These are phyloP conservation scores for Drosophila lacteicornis DNA, from an alignment of 1,140 invertebrate species.

Conservation along the genomic window DNA sequence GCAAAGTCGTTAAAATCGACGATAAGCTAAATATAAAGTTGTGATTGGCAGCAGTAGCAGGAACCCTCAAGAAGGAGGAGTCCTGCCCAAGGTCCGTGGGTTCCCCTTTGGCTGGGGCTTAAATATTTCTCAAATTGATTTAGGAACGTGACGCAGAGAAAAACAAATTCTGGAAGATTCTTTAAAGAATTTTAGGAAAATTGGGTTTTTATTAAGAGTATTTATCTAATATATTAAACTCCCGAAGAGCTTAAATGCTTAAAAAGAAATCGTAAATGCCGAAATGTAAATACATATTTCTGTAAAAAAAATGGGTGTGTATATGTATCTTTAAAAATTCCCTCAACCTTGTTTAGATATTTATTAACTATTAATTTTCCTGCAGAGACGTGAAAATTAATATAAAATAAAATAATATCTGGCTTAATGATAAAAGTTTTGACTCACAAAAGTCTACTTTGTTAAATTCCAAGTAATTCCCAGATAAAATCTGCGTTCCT, in stretches of 20 bases:
- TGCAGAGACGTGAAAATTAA: too few species aligned
- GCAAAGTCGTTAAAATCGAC: constrained; percentile 64
- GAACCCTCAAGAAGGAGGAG: constrained; percentile 8
- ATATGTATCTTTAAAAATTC: neutral
- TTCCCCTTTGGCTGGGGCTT: neutral
- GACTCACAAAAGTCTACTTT: neutral
- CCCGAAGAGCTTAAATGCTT: too few species aligned
- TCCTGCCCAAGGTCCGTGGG: constrained; percentile 26
- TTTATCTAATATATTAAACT: too few species aligned
- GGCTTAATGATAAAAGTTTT: neutral
- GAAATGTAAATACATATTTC: too few species aligned
- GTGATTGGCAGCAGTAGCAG: constrained; percentile 29
- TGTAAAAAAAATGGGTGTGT: too few species aligned
- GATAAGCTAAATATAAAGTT: constrained; percentile 62
- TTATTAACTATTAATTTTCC: too few species aligned
- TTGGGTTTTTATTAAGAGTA: neutral
- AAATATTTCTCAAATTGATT: constrained; percentile 2
- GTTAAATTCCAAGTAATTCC: neutral
- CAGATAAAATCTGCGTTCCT: neutral
- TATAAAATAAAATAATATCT: too few species aligned
- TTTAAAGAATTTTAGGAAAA: neutral
- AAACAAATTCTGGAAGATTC: constrained; percentile 8
- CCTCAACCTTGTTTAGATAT: too few species aligned
- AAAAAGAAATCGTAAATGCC: too few species aligned
- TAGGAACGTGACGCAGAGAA: neutral